These are phyloP conservation scores for Bilobella aurantiaca DNA, from an alignment of 1,140 invertebrate species.

Conservation along the genomic window DNA sequence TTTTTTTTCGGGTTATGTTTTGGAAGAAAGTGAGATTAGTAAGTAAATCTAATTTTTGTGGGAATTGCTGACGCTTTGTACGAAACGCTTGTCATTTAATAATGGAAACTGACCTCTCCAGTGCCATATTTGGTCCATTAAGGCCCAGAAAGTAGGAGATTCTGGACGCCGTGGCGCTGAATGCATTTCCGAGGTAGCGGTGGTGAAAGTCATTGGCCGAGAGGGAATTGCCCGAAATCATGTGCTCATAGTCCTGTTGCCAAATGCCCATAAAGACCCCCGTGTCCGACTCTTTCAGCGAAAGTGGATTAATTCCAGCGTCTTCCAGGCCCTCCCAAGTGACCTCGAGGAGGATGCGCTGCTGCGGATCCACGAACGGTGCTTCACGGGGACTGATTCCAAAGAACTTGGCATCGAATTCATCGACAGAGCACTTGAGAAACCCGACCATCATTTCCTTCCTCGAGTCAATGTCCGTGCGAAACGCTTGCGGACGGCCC, in stretches of 20 bases:
- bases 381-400: conserved; percentile 47
- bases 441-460: background rate
- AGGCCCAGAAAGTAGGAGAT: conserved; percentile 15
- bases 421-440: conserved; percentile 4
- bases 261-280: conserved; percentile 47
- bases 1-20: background rate
- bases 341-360: conserved; percentile 49
- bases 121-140: conserved; percentile 15
- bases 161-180: conserved; percentile 7
- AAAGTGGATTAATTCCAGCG: conserved; percentile 40
- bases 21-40: too few relatives aligned
- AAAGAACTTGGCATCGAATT: conserved; percentile 48
- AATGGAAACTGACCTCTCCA: background rate
- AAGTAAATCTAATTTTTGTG: too few relatives aligned
- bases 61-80: too few relatives aligned
- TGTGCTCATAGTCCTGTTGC: conserved; percentile 13
- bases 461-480: background rate
- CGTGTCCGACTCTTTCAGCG: conserved; percentile 42
- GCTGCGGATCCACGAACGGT: conserved; percentile 52
- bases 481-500: background rate
- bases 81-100: too few relatives aligned
- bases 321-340: conserved; percentile 52
- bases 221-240: background rate
- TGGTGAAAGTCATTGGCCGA: conserved; percentile 12
- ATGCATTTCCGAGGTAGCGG: conserved; percentile 22